A percentile compares a stretch with the other conserved stretches of the same genome.
phyloP scores from a whole-genome alignment of 2,113 vertebrate genomes.

The Ondatra zibethicus region DNA sequence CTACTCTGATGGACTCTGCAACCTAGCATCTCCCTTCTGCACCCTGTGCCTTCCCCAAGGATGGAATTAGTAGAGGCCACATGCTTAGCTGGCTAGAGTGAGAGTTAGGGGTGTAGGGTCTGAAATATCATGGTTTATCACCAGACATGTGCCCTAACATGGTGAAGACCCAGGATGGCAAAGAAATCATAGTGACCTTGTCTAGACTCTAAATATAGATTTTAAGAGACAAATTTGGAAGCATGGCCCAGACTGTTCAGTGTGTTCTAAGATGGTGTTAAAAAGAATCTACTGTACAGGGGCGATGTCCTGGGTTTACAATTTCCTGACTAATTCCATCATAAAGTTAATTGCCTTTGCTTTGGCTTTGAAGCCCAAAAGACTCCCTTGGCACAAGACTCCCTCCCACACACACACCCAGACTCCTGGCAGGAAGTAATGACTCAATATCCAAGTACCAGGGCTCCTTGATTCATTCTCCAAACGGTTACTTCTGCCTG shows the following conservation, averaged over 20 bases:
- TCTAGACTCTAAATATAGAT: constrained; percentile 57
- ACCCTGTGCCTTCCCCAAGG: background rate
- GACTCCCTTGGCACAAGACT: constrained; percentile 75
- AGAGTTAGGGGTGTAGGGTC: background rate
- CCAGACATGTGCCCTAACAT: background rate
- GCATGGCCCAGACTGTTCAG: constrained; percentile 47
- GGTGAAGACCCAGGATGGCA: background rate
- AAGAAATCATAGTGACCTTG: background rate
- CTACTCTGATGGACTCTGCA: background rate
- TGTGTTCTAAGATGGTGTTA: constrained; percentile 75
- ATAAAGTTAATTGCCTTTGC: constrained; percentile 81
- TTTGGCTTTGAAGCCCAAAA: constrained; percentile 76
- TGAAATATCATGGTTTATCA: background rate
- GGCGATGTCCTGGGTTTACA: constrained; percentile 59
- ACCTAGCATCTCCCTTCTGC: background rate
- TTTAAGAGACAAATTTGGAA: constrained; percentile 77
- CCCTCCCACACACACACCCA: constrained; percentile 37
- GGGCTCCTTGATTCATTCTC: constrained; percentile 65
- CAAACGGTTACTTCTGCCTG: constrained; percentile 65
- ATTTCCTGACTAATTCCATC: constrained; percentile 82
- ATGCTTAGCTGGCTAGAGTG: background rate
- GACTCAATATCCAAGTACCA: constrained; percentile 59
- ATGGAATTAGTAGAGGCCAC: background rate
- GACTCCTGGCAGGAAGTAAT: constrained; percentile 71
- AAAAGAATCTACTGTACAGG: constrained; percentile 78